A percentile compares a stretch with the other conserved stretches of the same genome.
Evolutionary conservation across 2,888 invertebrate genomes (phyloP).

Genomic region (Acronicta psi): DNA sequence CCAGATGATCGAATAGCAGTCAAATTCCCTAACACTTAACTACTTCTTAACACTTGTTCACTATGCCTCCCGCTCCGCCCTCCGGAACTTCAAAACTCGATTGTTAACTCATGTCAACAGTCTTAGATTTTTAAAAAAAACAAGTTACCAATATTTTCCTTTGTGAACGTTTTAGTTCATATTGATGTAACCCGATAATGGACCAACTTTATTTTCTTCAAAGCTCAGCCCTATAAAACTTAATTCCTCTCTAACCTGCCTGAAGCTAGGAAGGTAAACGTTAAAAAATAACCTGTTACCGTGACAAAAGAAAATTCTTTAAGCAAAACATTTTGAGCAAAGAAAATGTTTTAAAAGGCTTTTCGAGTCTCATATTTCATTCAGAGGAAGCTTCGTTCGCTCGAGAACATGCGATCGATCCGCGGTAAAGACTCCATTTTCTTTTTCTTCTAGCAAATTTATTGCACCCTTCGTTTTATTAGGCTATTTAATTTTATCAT

Average conservation of each 20-base stretch:
- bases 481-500: constrained; percentile 39
- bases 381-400: constrained; percentile 28
- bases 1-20: too few species aligned
- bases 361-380: constrained; percentile 57
- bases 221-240: constrained; percentile 6
- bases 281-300: constrained; percentile 7
- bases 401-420: constrained; percentile 39
- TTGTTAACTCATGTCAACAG: neutral
- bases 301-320: constrained; percentile 21
- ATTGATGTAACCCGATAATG: constrained; percentile 4
- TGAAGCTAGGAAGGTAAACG: constrained; percentile 8
- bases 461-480: constrained; percentile 39
- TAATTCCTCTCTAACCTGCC: constrained; percentile 3
- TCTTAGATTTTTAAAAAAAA: too few species aligned
- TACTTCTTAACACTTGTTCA: neutral
- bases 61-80: too few species aligned
- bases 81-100: too few species aligned
- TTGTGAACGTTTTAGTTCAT: neutral
- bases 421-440: constrained; percentile 32
- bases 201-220: neutral
- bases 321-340: constrained; percentile 27
- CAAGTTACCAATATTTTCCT: neutral
- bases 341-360: constrained; percentile 56
- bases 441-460: constrained; percentile 38
- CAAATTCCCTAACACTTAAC: too few species aligned